phyloP scores from a whole-genome alignment of 2,888 invertebrate genomes.

The Tetheella fluctuosa region DNA sequence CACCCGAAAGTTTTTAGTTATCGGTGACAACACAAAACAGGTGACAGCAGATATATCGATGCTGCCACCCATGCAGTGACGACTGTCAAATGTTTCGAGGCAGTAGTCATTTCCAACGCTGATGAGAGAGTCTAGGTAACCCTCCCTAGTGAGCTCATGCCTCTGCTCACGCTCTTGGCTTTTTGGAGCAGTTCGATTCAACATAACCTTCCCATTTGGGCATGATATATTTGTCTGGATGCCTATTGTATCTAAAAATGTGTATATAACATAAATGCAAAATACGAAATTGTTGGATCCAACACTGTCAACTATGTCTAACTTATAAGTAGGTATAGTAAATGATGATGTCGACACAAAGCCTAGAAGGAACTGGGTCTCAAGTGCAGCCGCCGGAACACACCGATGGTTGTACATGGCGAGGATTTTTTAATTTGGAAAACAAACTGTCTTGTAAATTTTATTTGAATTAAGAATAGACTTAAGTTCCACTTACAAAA shows the following conservation, averaged over 20 bases:
- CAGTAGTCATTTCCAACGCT: slow-evolving; percentile 63
- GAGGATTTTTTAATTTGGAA: too few relatives aligned
- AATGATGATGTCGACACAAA: too few relatives aligned
- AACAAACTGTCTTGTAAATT: too few relatives aligned
- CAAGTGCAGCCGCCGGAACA: too few relatives aligned
- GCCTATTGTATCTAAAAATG: slow-evolving; percentile 63
- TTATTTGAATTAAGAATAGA: too few relatives aligned
- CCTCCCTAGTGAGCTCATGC: slow-evolving; percentile 55
- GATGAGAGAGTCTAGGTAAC: slow-evolving; percentile 45
- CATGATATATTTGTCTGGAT: slow-evolving; percentile 59
- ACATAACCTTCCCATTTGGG: slow-evolving; percentile 51
- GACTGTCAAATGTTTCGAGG: slow-evolving; percentile 69
- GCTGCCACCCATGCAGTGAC: slow-evolving; percentile 52
- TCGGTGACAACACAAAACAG: slow-evolving; percentile 57
- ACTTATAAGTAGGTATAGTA: too few relatives aligned
- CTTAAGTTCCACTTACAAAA: too few relatives aligned
- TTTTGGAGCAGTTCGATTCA: slow-evolving; percentile 51
- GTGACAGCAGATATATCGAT: slow-evolving; percentile 54
- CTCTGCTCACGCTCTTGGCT: slow-evolving; percentile 35
- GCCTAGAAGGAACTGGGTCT: too few relatives aligned
- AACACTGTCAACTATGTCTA: too few relatives aligned
- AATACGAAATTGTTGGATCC: too few relatives aligned
- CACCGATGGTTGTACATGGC: too few relatives aligned
- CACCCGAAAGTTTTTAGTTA: slow-evolving; percentile 58
- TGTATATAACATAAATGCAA: slow-evolving; percentile 17